phyloP scores from a whole-genome alignment of 2,888 invertebrate genomes.

The Machimus atricapillus region DNA sequence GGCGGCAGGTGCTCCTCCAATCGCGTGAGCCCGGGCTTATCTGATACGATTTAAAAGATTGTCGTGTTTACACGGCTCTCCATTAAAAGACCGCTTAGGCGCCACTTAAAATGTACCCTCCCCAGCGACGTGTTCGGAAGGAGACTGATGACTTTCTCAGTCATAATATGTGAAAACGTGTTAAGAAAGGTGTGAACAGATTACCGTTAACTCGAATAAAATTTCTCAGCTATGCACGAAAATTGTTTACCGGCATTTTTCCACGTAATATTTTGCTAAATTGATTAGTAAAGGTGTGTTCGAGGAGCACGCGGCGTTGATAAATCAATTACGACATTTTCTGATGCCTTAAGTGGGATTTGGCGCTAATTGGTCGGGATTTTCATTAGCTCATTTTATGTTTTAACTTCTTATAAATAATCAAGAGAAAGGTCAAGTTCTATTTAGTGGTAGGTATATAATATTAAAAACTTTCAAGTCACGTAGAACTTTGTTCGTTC shows the following conservation, averaged over 20 bases:
- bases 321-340: background rate
- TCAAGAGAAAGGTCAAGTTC: too few species aligned
- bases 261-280: background rate
- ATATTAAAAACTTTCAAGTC: too few species aligned
- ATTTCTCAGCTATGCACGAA: conserved; percentile 6
- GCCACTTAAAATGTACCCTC: conserved; percentile 19
- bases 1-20: background rate
- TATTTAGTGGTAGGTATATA: too few species aligned
- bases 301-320: background rate
- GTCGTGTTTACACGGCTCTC: conserved; percentile 35
- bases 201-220: background rate
- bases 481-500: too few species aligned
- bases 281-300: background rate
- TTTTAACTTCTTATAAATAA: background rate
- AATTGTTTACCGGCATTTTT: background rate
- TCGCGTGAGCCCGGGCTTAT: conserved; percentile 29
- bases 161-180: conserved; percentile 32
- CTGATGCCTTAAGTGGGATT: background rate
- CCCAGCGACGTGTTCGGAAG: background rate
- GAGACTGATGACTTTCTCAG: conserved; percentile 17
- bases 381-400: background rate
- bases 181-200: conserved; percentile 30
- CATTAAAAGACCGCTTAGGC: conserved; percentile 4
- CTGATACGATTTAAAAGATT: conserved; percentile 33
- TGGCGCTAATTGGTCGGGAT: background rate